A percentile compares a stretch with the other conserved stretches of the same genome.
Conservation (phyloP, 1,140 invertebrate genomes). For the Piezodorus guildinii region DNA sequence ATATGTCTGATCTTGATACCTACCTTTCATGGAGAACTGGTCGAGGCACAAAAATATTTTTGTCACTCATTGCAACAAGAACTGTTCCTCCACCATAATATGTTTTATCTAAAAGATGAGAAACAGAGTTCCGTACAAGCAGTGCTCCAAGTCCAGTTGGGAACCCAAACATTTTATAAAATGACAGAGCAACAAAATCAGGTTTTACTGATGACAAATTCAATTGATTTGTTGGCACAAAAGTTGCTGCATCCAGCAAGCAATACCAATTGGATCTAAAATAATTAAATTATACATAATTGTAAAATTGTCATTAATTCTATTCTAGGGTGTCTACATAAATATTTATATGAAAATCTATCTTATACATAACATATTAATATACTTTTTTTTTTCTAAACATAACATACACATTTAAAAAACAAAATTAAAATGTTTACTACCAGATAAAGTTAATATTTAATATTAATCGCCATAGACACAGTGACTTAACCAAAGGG, state of each 20-base stretch:
- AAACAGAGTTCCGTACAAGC: slow-evolving; percentile 59
- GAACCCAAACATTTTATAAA: slow-evolving; percentile 98
- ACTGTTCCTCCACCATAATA: slow-evolving; percentile 92
- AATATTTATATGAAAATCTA: too few species aligned
- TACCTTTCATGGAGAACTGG: slow-evolving; percentile 57
- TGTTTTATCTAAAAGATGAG: slow-evolving; percentile 49
- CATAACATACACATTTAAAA: too few species aligned
- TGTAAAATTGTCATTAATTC: too few species aligned
- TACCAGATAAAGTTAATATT: too few species aligned
- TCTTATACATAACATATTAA: too few species aligned
- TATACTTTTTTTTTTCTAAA: too few species aligned
- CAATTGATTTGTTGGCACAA: slow-evolving; percentile 63
- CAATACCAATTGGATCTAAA: slow-evolving; percentile 54
- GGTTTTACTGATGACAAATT: slow-evolving; percentile 60
- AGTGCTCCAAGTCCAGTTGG: slow-evolving; percentile 88
- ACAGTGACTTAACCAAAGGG: too few species aligned
- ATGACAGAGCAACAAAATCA: slow-evolving; percentile 86
- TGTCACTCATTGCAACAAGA: slow-evolving; percentile 57
- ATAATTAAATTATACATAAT: not conserved
- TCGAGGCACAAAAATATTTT: slow-evolving; percentile 56
- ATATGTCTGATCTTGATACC: too few species aligned
- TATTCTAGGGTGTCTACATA: too few species aligned
- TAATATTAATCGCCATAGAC: too few species aligned
- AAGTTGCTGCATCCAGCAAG: slow-evolving; percentile 76
- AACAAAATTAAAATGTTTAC: too few species aligned